A percentile compares a stretch with the other conserved stretches of the same genome.
phyloP scores from a whole-genome alignment of 2,797 vertebrate genomes.

The Kryptolebias ocellatus region DNA sequence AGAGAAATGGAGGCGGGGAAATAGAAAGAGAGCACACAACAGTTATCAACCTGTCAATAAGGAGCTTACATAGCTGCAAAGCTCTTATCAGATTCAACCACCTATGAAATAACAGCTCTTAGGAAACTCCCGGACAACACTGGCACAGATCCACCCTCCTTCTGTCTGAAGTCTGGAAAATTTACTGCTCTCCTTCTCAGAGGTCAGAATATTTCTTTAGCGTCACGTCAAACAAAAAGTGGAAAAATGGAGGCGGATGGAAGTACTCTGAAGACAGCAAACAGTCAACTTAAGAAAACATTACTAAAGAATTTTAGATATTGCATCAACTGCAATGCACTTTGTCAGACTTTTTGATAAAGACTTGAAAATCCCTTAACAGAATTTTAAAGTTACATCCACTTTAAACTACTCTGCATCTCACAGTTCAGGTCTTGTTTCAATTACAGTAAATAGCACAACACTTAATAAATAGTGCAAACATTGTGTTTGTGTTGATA shows the following conservation, averaged over 20 bases:
- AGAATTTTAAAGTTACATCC: background rate
- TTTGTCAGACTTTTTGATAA: background rate
- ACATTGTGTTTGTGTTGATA: background rate
- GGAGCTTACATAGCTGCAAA: constrained; percentile 58
- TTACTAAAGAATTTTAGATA: too few species aligned
- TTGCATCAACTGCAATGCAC: background rate
- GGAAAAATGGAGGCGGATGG: constrained; percentile 24
- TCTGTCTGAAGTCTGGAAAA: constrained; percentile 49
- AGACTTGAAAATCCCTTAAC: background rate
- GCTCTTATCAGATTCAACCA: constrained; percentile 73
- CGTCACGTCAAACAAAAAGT: constrained; percentile 35
- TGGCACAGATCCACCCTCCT: constrained; percentile 41
- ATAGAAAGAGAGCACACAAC: constrained; percentile 65
- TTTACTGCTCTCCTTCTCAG: constrained; percentile 54
- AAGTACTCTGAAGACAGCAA: constrained; percentile 2
- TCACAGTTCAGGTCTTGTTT: too few species aligned
- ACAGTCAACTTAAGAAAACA: constrained; percentile 7
- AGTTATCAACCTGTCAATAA: constrained; percentile 78
- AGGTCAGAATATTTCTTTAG: constrained; percentile 54
- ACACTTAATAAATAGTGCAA: background rate
- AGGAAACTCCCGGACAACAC: constrained; percentile 52
- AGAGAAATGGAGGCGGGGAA: constrained; percentile 71
- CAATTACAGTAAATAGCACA: too few species aligned
- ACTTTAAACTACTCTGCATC: too few species aligned
- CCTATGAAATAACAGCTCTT: constrained; percentile 79